These are phyloP conservation scores for Aphrophora alni DNA, from an alignment of 2,888 invertebrate species.

Conservation along the genomic window DNA sequence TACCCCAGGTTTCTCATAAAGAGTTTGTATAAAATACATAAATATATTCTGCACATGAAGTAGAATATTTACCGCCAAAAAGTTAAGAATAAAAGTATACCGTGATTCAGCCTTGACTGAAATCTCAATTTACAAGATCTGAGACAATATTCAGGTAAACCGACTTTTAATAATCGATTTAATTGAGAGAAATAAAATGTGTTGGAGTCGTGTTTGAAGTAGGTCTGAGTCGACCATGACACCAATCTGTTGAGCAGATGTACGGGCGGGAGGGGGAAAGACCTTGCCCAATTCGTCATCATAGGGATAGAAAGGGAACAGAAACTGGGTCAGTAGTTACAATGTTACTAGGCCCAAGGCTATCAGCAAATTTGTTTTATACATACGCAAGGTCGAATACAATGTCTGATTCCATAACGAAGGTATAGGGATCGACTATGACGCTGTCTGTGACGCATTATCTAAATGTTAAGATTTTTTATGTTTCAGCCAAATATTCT, in stretches of 20 bases:
- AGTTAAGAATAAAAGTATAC: too few relatives aligned
- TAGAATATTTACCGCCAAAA: too few relatives aligned
- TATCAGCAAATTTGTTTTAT: constrained; percentile 3
- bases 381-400: neutral
- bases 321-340: neutral
- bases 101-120: neutral
- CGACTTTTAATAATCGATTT: constrained; percentile 9
- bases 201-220: neutral
- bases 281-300: constrained; percentile 6
- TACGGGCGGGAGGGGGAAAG: neutral
- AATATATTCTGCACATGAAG: too few relatives aligned
- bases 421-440: neutral
- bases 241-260: neutral
- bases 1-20: too few relatives aligned
- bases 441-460: neutral
- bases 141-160: neutral
- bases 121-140: neutral
- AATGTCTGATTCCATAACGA: neutral
- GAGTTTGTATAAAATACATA: too few relatives aligned
- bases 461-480: too few relatives aligned
- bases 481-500: too few relatives aligned
- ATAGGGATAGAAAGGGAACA: constrained; percentile 9
- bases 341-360: constrained; percentile 9
- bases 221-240: constrained; percentile 1
- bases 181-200: neutral